Percentiles rank a stretch among this genome's conserved stretches.
Evolutionary conservation across 2,888 invertebrate genomes (phyloP).

Genomic region (Calameuta pallipes): DNA sequence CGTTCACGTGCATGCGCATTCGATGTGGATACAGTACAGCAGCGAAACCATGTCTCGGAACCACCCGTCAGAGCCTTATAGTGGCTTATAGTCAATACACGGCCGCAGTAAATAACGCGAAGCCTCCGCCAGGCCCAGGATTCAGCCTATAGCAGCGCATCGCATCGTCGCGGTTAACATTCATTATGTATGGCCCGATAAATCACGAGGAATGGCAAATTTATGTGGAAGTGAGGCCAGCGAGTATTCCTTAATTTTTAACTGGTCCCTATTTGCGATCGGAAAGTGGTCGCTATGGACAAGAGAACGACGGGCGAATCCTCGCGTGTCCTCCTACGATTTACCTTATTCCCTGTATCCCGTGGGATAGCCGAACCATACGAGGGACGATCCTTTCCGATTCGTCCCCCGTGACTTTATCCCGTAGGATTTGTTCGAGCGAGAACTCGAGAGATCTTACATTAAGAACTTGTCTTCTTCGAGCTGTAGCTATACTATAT

Average conservation of each 20-base stretch:
- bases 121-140: slow-evolving; percentile 28
- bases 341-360: background rate
- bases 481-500: background rate
- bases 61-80: slow-evolving; percentile 39
- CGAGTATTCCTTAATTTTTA: slow-evolving; percentile 46
- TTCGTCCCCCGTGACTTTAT: background rate
- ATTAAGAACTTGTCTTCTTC: background rate
- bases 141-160: slow-evolving; percentile 10
- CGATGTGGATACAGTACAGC: slow-evolving; percentile 38
- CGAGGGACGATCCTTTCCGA: background rate
- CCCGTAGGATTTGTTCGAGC: background rate
- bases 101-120: slow-evolving; percentile 37
- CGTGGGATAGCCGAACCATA: background rate
- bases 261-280: slow-evolving; percentile 25
- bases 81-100: slow-evolving; percentile 39
- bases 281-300: background rate
- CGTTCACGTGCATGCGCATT: slow-evolving; percentile 48
- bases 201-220: slow-evolving; percentile 58
- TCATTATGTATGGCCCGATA: slow-evolving; percentile 50
- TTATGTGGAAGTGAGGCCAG: slow-evolving; percentile 52
- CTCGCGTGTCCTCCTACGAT: background rate
- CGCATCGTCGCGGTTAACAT: slow-evolving; percentile 41
- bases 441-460: background rate
- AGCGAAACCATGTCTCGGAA: slow-evolving; percentile 38
- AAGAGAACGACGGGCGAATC: background rate